Evolutionary conservation across 1,140 invertebrate genomes (phyloP).

Genomic region (Drosophila hydei): DNA sequence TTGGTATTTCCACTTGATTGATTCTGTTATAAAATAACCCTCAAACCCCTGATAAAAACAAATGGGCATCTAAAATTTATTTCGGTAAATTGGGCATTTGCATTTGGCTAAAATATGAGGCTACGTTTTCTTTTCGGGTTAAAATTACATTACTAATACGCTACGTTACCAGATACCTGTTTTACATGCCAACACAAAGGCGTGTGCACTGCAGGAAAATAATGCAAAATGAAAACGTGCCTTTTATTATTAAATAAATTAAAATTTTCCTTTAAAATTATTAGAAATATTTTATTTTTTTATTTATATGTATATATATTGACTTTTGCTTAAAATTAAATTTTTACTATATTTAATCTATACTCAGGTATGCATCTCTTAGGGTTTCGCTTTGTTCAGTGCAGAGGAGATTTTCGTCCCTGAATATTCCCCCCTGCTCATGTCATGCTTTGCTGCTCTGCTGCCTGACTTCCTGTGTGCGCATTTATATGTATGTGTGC

Average conservation of each 20-base stretch:
- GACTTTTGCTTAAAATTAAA: no score
- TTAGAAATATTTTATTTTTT: background rate
- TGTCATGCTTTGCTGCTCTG: slow-evolving; percentile 35
- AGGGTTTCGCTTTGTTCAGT: slow-evolving; percentile 20
- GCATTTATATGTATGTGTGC: slow-evolving; percentile 3
- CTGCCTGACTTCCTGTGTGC: slow-evolving; percentile 38
- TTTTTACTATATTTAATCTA: background rate
- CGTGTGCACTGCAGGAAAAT: slow-evolving; percentile 17
- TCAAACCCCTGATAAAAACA: slow-evolving; percentile 63
- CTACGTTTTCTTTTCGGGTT: slow-evolving; percentile 43
- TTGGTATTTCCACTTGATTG: slow-evolving; percentile 63
- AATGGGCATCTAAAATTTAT: slow-evolving; percentile 70
- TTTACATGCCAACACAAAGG: slow-evolving; percentile 17
- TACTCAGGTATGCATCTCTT: background rate
- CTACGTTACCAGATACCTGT: slow-evolving; percentile 47
- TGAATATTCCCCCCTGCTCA: background rate
- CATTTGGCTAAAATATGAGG: slow-evolving; percentile 62
- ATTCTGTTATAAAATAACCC: slow-evolving; percentile 68
- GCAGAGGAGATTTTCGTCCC: slow-evolving; percentile 5
- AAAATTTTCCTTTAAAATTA: no score
- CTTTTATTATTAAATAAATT: background rate
- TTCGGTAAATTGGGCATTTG: slow-evolving; percentile 61
- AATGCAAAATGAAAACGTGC: background rate
- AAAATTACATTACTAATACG: slow-evolving; percentile 74
- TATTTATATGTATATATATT: no score